Conservation (phyloP, 1,140 invertebrate genomes). For the Muscidifurax raptorellus region DNA sequence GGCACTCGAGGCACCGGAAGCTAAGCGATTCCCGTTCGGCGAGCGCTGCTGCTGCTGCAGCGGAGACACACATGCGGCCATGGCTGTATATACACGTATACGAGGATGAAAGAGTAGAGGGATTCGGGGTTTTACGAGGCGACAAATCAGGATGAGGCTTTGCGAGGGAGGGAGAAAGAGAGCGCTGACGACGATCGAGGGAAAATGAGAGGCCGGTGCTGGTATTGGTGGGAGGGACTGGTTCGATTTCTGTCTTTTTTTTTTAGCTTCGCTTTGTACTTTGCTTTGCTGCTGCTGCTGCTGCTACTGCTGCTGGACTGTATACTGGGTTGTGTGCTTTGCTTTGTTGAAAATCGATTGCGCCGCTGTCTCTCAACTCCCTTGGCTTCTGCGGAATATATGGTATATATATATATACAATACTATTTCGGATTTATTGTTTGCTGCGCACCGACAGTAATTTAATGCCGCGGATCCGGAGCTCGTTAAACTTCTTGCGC, state of each 20-base stretch:
- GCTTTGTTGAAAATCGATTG: slow-evolving; percentile 22
- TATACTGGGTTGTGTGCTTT: not conserved
- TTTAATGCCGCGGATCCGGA: not conserved
- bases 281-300: not conserved
- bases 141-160: slow-evolving; percentile 43
- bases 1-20: slow-evolving; percentile 49
- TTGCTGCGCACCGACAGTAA: not conserved
- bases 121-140: slow-evolving; percentile 36
- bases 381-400: not conserved
- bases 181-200: not conserved
- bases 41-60: not conserved
- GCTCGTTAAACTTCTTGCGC: not conserved
- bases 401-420: not conserved
- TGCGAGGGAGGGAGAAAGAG: not conserved
- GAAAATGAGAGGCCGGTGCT: not conserved
- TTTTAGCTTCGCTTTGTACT: not conserved
- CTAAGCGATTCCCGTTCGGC: slow-evolving; percentile 46
- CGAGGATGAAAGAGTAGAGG: not conserved
- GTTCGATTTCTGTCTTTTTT: not conserved
- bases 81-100: not conserved
- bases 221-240: not conserved
- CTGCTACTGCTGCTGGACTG: not conserved
- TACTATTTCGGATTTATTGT: slow-evolving; percentile 18
- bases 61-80: not conserved
- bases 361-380: not conserved